Base-by-base conservation (phyloP, 2,888 invertebrate genomes). In the Leucophora obtusa region DNA sequence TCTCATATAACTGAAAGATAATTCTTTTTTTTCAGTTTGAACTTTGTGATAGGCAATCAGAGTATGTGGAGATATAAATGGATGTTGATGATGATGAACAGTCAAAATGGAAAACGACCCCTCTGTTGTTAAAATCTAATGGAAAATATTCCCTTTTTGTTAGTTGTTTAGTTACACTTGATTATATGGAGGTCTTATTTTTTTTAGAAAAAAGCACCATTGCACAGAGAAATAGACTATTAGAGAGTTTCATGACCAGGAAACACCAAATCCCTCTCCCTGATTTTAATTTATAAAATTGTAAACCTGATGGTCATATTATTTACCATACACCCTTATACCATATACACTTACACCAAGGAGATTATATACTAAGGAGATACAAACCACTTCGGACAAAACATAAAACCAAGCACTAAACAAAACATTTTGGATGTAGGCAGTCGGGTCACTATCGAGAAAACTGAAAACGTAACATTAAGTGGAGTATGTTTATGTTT, bases 1-100 rank as follows among this genome's bases (percentile, higher is more conserved):
- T 70, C 73, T 28, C 65, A 71, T 59, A 66, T 60, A 70, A 24
- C 24, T 58, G 11, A 69, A 69, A 62, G 50, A 69, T 28, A 18
- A 15, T 10, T 5, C 18, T 11, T 24, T 47, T 60, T 15, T 5
- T 28, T 11, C 1, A 7, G 17, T 47, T 60, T 47, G 54, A 66
- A 60, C 35, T 18, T 38, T 70, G 43, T 73, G 56, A 66, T 35
- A 58, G 50, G 70, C 63, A 56, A 71, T 71, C 51, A 63, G 54
- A 24, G 14, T 66, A 54, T 47, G 14, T 60, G 18, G n/a, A 56
- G 17, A 59, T 15, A 17, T 7, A 35, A 18, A 17, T 47, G 15
- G 43, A 38, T 60, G 60, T 14, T 47, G 11, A 43, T 38, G 18
- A 18, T 43, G 47, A 60, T 18, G 21, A 62, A 28, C 28, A n/a